Evolutionary conservation across 2,797 vertebrate species (phyloP).

Genomic region (Silurus lanzhouensis): DNA sequence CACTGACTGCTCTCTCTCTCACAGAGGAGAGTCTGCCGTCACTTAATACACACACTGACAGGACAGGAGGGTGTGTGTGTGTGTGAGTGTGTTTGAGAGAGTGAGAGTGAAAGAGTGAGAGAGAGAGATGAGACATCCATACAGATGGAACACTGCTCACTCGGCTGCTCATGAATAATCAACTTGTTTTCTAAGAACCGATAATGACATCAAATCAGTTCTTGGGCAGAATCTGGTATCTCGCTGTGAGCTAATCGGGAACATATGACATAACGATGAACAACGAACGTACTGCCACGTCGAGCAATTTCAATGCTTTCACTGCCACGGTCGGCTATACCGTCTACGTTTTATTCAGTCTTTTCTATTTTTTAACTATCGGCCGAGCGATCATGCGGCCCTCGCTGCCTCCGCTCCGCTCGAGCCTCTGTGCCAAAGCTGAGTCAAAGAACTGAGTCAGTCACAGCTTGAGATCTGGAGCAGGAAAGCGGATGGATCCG

Average conservation of each 20-base stretch:
- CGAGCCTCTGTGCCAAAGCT: conserved; percentile 33
- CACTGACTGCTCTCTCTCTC: conserved; percentile 35
- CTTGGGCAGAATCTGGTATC: conserved; percentile 7
- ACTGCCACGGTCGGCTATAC: not conserved
- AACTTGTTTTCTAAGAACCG: conserved; percentile 32
- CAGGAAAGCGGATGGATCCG: conserved; percentile 31
- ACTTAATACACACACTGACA: conserved; percentile 30
- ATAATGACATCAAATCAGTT: conserved; percentile 38
- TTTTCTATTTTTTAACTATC: conserved; percentile 15
- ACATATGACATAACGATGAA: conserved; percentile 16
- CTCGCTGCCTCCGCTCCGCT: conserved; percentile 28
- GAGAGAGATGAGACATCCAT: conserved; percentile 16
- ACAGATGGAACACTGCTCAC: conserved; percentile 49
- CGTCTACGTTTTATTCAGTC: not conserved
- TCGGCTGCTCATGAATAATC: conserved; percentile 43
- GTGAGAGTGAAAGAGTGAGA: conserved; percentile 15
- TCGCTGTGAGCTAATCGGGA: conserved; percentile 18
- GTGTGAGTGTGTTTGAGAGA: not conserved
- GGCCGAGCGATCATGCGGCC: conserved; percentile 11
- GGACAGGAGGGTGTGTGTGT: not conserved
- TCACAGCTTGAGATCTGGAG: conserved; percentile 42
- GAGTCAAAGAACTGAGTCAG: conserved; percentile 54
- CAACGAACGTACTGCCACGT: not conserved
- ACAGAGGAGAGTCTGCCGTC: conserved; percentile 38
- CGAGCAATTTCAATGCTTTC: not conserved